A percentile compares a stretch with the other conserved stretches of the same genome.
phyloP scores from a whole-genome alignment of 2,797 vertebrate species.

The Scyliorhinus canicula region DNA sequence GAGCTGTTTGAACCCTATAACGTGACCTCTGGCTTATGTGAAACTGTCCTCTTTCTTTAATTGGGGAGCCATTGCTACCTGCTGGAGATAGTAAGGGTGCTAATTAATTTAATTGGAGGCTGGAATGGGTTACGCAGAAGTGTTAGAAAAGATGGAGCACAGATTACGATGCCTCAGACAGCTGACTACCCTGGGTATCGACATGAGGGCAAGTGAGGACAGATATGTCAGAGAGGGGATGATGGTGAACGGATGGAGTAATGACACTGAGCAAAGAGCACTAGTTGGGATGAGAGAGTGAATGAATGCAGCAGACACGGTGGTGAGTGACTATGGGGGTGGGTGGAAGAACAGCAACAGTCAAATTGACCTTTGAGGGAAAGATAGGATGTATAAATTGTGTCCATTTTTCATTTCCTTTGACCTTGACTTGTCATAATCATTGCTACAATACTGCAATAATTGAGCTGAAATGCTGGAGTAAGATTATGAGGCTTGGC shows the following conservation, averaged over 20 bases:
- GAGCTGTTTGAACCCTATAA: neutral
- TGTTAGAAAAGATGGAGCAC: neutral
- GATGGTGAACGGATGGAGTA: neutral
- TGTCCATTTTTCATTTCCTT: neutral
- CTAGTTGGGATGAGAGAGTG: neutral
- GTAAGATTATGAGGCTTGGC: neutral
- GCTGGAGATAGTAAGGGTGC: neutral
- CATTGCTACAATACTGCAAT: neutral
- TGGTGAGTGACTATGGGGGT: neutral
- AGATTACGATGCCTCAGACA: neutral
- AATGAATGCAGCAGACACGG: neutral
- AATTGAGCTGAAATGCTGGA: neutral
- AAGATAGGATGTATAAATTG: neutral
- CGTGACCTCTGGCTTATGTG: neutral
- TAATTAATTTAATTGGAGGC: neutral
- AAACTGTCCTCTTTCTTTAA: neutral
- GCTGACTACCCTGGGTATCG: neutral
- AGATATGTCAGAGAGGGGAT: neutral
- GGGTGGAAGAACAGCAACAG: neutral
- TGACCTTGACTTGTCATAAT: neutral
- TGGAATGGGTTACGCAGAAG: neutral
- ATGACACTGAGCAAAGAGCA: neutral
- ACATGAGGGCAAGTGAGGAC: neutral
- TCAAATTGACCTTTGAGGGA: neutral
- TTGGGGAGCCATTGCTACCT: neutral